phyloP scores from a whole-genome alignment of 2,797 vertebrate genomes.

The Pseudochaenichthys georgianus region DNA sequence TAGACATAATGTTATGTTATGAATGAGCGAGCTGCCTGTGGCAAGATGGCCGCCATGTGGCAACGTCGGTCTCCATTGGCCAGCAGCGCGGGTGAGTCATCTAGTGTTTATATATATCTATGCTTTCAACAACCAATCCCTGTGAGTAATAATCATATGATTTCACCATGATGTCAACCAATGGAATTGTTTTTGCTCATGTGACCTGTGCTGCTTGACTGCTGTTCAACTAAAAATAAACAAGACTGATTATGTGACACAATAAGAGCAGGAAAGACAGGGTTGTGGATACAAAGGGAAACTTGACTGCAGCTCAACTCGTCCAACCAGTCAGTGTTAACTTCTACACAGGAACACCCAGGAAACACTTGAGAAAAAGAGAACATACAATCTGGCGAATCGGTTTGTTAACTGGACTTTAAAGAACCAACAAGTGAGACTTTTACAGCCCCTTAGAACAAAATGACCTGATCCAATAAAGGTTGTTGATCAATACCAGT shows the following conservation, averaged over 20 bases:
- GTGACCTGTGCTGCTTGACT: not conserved
- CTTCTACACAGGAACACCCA: not conserved
- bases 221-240: conserved; percentile 13
- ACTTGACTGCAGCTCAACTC: conserved; percentile 4
- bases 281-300: not conserved
- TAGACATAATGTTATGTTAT: too few relatives aligned
- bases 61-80: too few relatives aligned
- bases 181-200: conserved; percentile 17
- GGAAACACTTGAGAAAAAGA: conserved; percentile 26
- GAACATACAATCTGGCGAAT: conserved; percentile 1
- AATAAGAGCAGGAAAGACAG: not conserved
- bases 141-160: conserved; percentile 20
- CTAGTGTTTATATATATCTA: too few relatives aligned
- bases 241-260: not conserved
- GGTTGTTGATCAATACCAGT: conserved; percentile 53
- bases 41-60: too few relatives aligned
- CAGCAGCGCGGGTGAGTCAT: too few relatives aligned
- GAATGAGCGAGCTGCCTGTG: too few relatives aligned
- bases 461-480: conserved; percentile 45
- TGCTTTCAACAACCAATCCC: too few relatives aligned
- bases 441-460: conserved; percentile 42
- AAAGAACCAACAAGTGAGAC: conserved; percentile 38
- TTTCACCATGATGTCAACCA: conserved; percentile 14
- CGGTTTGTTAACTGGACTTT: conserved; percentile 6
- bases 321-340: not conserved